Evolutionary conservation across 2,797 vertebrate species (phyloP), one percentile per base, ranked within the genome.

Genomic region (Zalophus californianus): DNA sequence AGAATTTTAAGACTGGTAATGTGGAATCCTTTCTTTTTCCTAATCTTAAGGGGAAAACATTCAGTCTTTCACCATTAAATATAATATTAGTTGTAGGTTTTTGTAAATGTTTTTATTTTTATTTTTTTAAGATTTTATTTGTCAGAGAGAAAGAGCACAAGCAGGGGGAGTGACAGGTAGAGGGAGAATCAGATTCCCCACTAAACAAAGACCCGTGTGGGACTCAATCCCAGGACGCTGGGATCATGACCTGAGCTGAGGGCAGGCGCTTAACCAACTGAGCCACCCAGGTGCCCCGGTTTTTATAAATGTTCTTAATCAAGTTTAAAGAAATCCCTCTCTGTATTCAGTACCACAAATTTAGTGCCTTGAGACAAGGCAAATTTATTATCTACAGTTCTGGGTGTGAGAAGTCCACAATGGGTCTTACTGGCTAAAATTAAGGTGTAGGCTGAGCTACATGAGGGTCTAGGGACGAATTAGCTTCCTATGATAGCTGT

Each of bases 1-100:
- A 83, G 78, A n/a, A 73, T 85, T 50, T 75, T 83, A 68, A 68
- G 68, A 41, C 41, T 83, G 20, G 14, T 58, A 41, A n/a, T 20
- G 48, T 16, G 15, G 50, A 50, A 48, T 50, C 52, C 23, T 66
- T 38, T 54, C 48, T 50, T 82, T 88, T 88, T 92, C 58, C 60
- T 32, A 75, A 41, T 77, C 56, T 88, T 62, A 77, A 23, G 38
- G 29, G 50, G 29, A 18, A 62, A 62, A 58, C n/a, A 52, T 54
- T 84, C 20, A 48, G 56, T 32, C 35, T 75, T 62, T 88, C 41
- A 72, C 64, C 4, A n/a, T 68, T 83, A 88, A 82, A 38, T 68
- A 70, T 64, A 91, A 62, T 79, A 27, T 72, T 86, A 38, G 70
- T 32, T 90, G 52, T 52, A 91, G n/a, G n/a, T 62, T 87, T 93